These are phyloP conservation scores for Tenthredo scrophulariae DNA, from an alignment of 2,888 invertebrate species.

Conservation along the genomic window DNA sequence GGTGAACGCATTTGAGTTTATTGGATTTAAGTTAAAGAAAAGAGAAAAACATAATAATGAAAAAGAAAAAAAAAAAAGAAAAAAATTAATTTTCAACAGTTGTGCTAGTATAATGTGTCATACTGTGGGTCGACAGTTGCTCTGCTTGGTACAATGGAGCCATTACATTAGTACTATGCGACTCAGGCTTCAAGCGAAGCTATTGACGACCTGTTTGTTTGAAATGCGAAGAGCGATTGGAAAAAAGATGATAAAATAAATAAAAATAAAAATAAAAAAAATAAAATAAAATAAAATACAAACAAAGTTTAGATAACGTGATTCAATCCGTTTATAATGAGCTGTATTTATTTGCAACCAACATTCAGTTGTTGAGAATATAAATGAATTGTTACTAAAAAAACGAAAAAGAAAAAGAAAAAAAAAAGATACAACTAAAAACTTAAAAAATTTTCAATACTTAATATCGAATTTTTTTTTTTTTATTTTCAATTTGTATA, in stretches of 20 bases:
- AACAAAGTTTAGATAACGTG: constrained; percentile 51
- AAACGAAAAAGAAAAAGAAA: not conserved
- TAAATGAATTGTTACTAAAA: constrained; percentile 50
- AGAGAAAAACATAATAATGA: not conserved
- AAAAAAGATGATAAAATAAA: constrained; percentile 52
- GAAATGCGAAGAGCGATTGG: constrained; percentile 55
- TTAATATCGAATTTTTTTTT: not conserved
- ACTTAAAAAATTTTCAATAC: not conserved
- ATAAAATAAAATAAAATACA: not conserved
- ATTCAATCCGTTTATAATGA: constrained; percentile 56
- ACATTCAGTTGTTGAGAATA: constrained; percentile 57
- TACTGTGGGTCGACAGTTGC: constrained; percentile 58
- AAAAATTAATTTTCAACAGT: not conserved
- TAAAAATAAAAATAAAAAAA: constrained; percentile 53
- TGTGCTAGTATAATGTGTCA: constrained; percentile 46
- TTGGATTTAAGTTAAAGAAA: constrained; percentile 31
- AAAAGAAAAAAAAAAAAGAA: not conserved
- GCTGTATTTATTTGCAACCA: constrained; percentile 67
- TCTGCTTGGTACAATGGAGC: constrained; percentile 64
- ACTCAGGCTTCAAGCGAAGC: constrained; percentile 64
- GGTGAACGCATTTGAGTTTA: constrained; percentile 36
- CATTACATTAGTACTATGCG: constrained; percentile 67
- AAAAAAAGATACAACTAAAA: not conserved
- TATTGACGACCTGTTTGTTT: constrained; percentile 58
- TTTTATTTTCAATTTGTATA: constrained; percentile 18